Evolutionary conservation across 1,140 invertebrate species (phyloP), one percentile per base, ranked within the genome.

Genomic region (Panagrolaimus sp.): DNA sequence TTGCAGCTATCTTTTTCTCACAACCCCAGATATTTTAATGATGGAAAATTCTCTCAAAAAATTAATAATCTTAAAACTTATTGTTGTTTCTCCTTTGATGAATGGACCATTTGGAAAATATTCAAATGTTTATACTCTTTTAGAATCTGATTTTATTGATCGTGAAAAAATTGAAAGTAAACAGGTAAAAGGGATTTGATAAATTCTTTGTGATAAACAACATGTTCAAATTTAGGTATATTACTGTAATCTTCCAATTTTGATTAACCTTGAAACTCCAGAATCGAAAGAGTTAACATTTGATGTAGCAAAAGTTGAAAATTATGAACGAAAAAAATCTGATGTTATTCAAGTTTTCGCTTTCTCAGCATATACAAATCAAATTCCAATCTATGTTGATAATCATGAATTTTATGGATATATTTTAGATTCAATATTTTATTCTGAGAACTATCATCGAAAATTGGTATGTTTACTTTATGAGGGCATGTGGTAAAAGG

Each of bases 281-380:
- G 81, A 83, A 1, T 87, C 90, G 1, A 87, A 90, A 61, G 79
- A 83, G 46, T 85, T 98, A 4, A 91, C 91, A 1, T 98, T 95
- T 82, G 84, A 88, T 64, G 65, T 71, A 86, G 88, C 0, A 0
- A 83, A 87, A 42, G 73, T 83, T 8, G 31, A 38, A 90, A 68
- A 84, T 87, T 63, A 85, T 85, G 57, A 69, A 7, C 91, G 91
- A 45, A 4, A 2, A 38, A 84, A 87, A n/a, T n/a, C n/a, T 8
- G 92, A 97, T 86, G 94, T 97, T 83, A 93, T 97, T 47, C 96
- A 97, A 76, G 88, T 90, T 11, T 97, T 98, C 87, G 92, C 93
- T 8, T 78, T 90, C 8, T 90, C 89, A 68, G 93, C 94, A 9
- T 90, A 79, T 85, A 84, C 74, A 87, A 88, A 77, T 87, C 88